Evolutionary conservation across 1,140 invertebrate genomes (phyloP).

Genomic region (Scaptodrosophila lebanonensis): DNA sequence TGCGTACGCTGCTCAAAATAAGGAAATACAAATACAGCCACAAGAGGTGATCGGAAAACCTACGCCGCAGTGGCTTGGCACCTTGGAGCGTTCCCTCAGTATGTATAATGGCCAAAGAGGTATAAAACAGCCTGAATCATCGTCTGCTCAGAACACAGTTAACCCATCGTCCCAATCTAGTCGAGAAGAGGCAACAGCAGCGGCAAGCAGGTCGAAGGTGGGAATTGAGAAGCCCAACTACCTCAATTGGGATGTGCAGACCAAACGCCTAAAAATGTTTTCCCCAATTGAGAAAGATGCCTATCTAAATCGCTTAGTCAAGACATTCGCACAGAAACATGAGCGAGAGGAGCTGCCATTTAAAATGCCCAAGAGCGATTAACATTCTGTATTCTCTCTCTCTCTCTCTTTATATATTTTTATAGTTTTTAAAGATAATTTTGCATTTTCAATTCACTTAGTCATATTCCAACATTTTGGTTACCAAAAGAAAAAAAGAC

Average conservation of each 20-base stretch:
- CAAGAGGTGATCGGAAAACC: too few species aligned
- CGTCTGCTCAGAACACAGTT: neutral
- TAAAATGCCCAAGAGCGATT: neutral
- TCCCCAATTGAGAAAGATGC: slow-evolving; percentile 26
- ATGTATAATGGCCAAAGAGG: too few species aligned
- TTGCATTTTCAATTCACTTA: too few species aligned
- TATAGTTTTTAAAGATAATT: too few species aligned
- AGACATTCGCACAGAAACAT: slow-evolving; percentile 19
- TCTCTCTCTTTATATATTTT: too few species aligned
- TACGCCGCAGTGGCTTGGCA: too few species aligned
- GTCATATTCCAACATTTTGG: too few species aligned
- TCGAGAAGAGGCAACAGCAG: neutral
- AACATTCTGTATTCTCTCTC: neutral
- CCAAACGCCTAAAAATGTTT: slow-evolving; percentile 15
- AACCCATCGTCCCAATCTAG: slow-evolving; percentile 11
- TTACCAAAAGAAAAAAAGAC: slow-evolving; percentile 26
- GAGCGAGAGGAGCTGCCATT: slow-evolving; percentile 1
- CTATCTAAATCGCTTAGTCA: slow-evolving; percentile 41
- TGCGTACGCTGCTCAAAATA: too few species aligned
- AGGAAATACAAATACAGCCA: too few species aligned
- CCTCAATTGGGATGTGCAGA: slow-evolving; percentile 40
- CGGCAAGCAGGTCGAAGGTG: neutral
- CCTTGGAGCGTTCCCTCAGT: too few species aligned
- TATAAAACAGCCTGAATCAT: slow-evolving; percentile 26
- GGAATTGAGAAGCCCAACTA: slow-evolving; percentile 30